Evolutionary conservation across 2,797 vertebrate genomes (phyloP).

Genomic region (Neosalanx taihuensis): DNA sequence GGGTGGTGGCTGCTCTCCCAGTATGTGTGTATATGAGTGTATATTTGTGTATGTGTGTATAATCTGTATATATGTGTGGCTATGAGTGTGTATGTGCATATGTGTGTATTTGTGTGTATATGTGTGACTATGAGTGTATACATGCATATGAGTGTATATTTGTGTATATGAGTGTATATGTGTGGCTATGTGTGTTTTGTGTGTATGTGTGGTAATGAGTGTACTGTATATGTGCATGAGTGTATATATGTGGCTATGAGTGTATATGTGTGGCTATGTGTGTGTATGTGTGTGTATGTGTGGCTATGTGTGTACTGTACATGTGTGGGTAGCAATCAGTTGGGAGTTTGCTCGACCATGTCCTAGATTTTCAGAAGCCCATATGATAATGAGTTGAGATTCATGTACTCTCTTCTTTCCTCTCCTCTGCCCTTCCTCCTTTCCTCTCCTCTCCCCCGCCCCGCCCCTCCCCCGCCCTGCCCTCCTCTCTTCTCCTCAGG

Average conservation of each 20-base stretch:
- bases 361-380: conserved; percentile 61
- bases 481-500: conserved; percentile 55
- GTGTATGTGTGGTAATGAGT: conserved; percentile 24
- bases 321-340: conserved; percentile 26
- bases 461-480: not conserved
- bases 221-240: conserved; percentile 3
- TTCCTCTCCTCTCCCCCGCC: not conserved
- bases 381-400: conserved; percentile 62
- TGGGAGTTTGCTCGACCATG: conserved; percentile 45
- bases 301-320: conserved; percentile 7
- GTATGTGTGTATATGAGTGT: conserved; percentile 8
- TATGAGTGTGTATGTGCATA: conserved; percentile 18
- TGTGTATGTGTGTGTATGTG: not conserved
- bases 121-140: conserved; percentile 7
- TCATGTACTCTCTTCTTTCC: conserved; percentile 38
- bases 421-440: not conserved
- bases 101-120: not conserved
- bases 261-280: not conserved
- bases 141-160: too few species aligned
- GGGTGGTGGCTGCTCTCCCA: too few species aligned
- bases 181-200: conserved; percentile 6
- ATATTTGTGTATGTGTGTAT: conserved; percentile 4
- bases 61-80: not conserved
- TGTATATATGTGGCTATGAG: not conserved
- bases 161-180: not conserved